Base-by-base conservation (phyloP, 35 echinoderm and acorn worm genomes). In the Apostichopus japonicus region DNA sequence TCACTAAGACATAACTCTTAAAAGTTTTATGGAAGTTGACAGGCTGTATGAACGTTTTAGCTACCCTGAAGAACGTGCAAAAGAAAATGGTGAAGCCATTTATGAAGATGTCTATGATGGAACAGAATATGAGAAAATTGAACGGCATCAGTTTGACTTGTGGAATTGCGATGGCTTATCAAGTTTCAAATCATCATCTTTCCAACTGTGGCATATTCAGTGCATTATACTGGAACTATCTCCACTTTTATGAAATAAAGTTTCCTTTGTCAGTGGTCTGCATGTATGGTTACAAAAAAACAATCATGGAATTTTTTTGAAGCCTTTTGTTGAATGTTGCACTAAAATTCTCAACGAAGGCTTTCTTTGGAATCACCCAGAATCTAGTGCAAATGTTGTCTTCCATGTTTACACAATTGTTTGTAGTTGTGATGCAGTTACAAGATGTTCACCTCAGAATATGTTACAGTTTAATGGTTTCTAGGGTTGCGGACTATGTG, bases 131-230 rank as follows among this genome's bases (percentile, higher is more conserved):
- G 25, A 80, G 78, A 80, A 80, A 80, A 55, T 4, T 80, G 5
- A 6, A 4, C 10, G 19, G 13, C 6, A 14, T 6, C 56, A 57
- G 75, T 77, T 23, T 77, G 86, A 93, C 58, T 93, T 93, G 24
- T 94, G 93, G 93, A 94, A 94, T 72, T 92, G 79, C 77, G 93
- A 94, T 92, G 93, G 93, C 44, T 52, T 94, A 65, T 90, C 93
- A 1, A 76, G 82, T 15, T 94, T 94, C 70, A 94, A 94, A 55
- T 92, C 90, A 51, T 94, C 90, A 24, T 57, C 56, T 72, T 72
- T 16, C 19, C 67, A 72, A n/a, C 13, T 72, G 4, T 72, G 67
- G 67, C 67, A 6, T 16, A 72, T 72, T 4, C 67, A 72, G 67
- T 72, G 67, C 19, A 16, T n/a, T 13, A 72, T 72, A 8, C 19